phyloP scores from a whole-genome alignment of 2,113 vertebrate genomes.

The Monopterus albus region DNA sequence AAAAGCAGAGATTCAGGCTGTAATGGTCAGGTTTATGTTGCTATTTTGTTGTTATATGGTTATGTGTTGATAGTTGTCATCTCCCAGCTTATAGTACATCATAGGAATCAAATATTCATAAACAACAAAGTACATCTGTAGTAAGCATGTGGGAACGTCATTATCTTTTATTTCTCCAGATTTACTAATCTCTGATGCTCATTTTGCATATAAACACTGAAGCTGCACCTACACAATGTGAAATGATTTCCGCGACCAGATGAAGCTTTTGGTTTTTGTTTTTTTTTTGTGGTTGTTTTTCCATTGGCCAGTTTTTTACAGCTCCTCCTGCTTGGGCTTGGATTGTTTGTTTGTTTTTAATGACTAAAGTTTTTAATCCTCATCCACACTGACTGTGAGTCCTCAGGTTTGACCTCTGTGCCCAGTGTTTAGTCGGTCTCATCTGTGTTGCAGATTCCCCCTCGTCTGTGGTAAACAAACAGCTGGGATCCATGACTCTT shows the following conservation, averaged over 20 bases:
- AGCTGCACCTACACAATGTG: slow-evolving; percentile 2
- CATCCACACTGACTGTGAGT: slow-evolving; percentile 42
- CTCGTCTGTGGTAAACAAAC: slow-evolving; percentile 98
- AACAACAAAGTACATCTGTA: background rate
- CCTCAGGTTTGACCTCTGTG: slow-evolving; percentile 55
- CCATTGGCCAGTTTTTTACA: too few relatives aligned
- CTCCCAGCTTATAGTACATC: background rate
- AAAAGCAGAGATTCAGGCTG: too few relatives aligned
- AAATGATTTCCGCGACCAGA: slow-evolving; percentile 13
- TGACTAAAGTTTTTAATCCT: slow-evolving; percentile 39
- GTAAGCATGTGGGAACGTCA: slow-evolving; percentile 24
- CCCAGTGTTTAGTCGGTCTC: slow-evolving; percentile 88
- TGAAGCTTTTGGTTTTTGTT: slow-evolving; percentile 17
- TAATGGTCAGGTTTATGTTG: background rate
- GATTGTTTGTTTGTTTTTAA: slow-evolving; percentile 14
- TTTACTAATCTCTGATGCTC: slow-evolving; percentile 21
- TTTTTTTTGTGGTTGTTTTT: too few relatives aligned
- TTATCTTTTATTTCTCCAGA: slow-evolving; percentile 7
- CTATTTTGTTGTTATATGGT: background rate
- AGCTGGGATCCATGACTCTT: slow-evolving; percentile 99
- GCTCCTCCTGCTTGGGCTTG: slow-evolving; percentile 42
- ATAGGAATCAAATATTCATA: background rate
- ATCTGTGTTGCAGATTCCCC: slow-evolving; percentile 99
- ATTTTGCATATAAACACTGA: slow-evolving; percentile 14
- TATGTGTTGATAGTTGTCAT: background rate